A percentile compares a stretch with the other conserved stretches of the same genome.
Conservation (phyloP, 2,113 vertebrate genomes). For the Paraplagusia blochii region DNA sequence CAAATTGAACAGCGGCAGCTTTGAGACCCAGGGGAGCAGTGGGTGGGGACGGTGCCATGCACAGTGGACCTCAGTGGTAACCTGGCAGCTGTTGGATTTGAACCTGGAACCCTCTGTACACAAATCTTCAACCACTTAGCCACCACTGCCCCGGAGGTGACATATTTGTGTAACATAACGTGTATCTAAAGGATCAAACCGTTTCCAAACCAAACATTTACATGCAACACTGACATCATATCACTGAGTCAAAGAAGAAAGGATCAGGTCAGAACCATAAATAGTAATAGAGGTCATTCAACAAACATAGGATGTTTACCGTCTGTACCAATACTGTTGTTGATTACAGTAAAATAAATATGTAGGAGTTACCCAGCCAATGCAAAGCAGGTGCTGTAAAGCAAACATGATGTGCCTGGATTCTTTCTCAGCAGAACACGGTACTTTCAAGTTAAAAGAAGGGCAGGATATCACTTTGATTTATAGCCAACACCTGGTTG, state of each 20-base stretch:
- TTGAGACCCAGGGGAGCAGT: no score
- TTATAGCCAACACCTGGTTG: conserved; percentile 45
- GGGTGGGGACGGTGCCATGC: no score
- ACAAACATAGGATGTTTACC: conserved; percentile 27
- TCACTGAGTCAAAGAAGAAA: conserved; percentile 16
- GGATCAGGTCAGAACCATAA: conserved; percentile 5
- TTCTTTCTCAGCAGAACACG: conserved; percentile 8
- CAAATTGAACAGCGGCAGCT: no score
- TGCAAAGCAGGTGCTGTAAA: conserved; percentile 32
- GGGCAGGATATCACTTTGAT: conserved; percentile 28
- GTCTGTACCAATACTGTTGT: conserved; percentile 18
- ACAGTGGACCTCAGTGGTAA: no score
- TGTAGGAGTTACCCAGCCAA: conserved; percentile 25
- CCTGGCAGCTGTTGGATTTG: no score
- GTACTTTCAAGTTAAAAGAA: conserved; percentile 21
- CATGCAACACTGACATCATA: conserved; percentile 2
- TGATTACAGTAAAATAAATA: conserved; percentile 31
- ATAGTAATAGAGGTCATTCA: conserved; percentile 6
- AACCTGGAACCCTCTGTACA: no score
- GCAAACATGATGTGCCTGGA: neutral
- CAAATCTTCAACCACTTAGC: no score
- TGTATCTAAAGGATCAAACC: neutral
- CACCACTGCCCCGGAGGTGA: no score
- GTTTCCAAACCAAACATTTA: conserved; percentile 19
- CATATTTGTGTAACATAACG: no score